Evolutionary conservation across 2,113 vertebrate genomes (phyloP).

Genomic region (Casuarius casuarius): DNA sequence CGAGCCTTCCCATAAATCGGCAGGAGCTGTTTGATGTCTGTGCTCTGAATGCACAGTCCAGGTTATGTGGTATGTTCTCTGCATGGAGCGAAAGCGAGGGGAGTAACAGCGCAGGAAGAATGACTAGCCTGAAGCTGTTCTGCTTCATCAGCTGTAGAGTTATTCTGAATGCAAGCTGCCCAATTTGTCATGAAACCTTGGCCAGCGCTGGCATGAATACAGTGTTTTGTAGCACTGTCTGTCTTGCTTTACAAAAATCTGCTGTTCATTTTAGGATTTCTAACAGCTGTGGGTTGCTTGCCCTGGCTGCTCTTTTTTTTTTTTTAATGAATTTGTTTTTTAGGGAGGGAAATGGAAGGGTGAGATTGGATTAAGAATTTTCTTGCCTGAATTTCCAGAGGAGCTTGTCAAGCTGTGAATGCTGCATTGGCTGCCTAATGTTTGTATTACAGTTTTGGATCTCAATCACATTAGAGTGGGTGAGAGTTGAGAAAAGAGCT

Average conservation of each 20-base stretch:
- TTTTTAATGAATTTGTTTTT: slow-evolving; percentile 22
- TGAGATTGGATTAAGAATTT: slow-evolving; percentile 1
- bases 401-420: not conserved
- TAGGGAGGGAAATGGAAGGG: not conserved
- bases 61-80: not conserved
- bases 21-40: not conserved
- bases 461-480: not conserved
- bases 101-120: slow-evolving; percentile 1
- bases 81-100: not conserved
- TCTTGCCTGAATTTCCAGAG: not conserved
- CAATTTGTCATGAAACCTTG: slow-evolving; percentile 58
- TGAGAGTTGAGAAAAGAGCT: not conserved
- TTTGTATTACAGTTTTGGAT: not conserved
- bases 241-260: slow-evolving; percentile 56
- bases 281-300: slow-evolving; percentile 41
- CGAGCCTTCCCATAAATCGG: not conserved
- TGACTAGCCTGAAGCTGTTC: slow-evolving; percentile 47
- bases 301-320: slow-evolving; percentile 52
- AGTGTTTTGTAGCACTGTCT: slow-evolving; percentile 52
- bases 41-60: not conserved
- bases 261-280: slow-evolving; percentile 50
- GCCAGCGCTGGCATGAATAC: slow-evolving; percentile 50
- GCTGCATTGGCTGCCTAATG: not conserved
- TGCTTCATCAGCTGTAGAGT: slow-evolving; percentile 28
- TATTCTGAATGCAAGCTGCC: slow-evolving; percentile 50